Percentiles rank a stretch among this genome's conserved stretches.
Evolutionary conservation across 1,140 invertebrate species (phyloP).

Genomic region (Drosophila hydei): DNA sequence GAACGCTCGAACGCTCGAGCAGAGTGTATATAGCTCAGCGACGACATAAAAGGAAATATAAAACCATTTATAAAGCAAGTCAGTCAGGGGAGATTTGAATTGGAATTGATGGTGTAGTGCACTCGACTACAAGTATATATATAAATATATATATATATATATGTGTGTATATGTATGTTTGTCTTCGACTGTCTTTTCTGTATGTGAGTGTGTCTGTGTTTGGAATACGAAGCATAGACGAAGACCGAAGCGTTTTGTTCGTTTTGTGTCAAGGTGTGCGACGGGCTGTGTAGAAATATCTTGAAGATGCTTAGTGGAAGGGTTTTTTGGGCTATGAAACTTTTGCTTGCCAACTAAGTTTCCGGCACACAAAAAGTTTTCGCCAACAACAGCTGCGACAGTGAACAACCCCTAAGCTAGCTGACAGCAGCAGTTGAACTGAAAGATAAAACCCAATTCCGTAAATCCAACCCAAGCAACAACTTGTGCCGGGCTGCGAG

Average conservation of each 20-base stretch:
- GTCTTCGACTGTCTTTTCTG: slow-evolving; percentile 1
- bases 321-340: slow-evolving; percentile 58
- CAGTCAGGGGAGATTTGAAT: slow-evolving; percentile 81
- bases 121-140: slow-evolving; percentile 57
- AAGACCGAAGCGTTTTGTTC: slow-evolving; percentile 50
- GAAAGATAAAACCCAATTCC: slow-evolving; percentile 64
- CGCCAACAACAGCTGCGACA: slow-evolving; percentile 36
- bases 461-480: slow-evolving; percentile 52
- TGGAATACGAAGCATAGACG: slow-evolving; percentile 66
- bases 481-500: slow-evolving; percentile 4
- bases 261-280: slow-evolving; percentile 72
- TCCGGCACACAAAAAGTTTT: slow-evolving; percentile 54
- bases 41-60: slow-evolving; percentile 82
- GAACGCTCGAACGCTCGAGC: slow-evolving; percentile 28
- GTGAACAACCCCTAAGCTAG: slow-evolving; percentile 67
- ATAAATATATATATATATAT: slow-evolving; percentile 28
- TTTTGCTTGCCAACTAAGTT: slow-evolving; percentile 69
- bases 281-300: slow-evolving; percentile 47
- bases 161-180: slow-evolving; percentile 2
- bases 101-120: slow-evolving; percentile 81
- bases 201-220: slow-evolving; percentile 7
- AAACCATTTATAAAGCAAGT: slow-evolving; percentile 83
- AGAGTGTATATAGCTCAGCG: slow-evolving; percentile 33
- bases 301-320: slow-evolving; percentile 69
- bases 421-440: slow-evolving; percentile 28